Percentiles rank a stretch among this genome's conserved stretches.
These are phyloP conservation scores for Cotesia typhae DNA, from an alignment of 1,140 invertebrate species.

Conservation along the genomic window DNA sequence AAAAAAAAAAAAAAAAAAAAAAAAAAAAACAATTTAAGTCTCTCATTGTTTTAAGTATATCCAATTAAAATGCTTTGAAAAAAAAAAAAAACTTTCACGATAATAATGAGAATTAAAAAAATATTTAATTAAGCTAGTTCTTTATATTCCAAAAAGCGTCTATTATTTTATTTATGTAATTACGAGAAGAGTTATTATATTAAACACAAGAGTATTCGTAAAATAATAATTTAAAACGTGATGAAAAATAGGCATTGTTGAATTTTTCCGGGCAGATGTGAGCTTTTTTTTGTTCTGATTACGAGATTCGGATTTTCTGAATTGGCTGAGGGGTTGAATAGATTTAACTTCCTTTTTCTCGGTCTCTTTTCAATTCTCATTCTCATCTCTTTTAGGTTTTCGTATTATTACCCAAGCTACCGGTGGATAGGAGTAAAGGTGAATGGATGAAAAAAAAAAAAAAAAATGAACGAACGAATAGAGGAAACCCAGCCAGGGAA, in stretches of 20 bases:
- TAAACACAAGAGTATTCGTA: constrained; percentile 37
- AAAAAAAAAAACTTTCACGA: no score
- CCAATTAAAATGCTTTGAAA: no score
- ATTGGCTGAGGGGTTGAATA: constrained; percentile 21
- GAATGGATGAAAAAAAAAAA: constrained; percentile 35
- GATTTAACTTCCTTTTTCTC: constrained; percentile 8
- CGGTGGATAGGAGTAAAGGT: constrained; percentile 21
- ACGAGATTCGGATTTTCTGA: constrained; percentile 18
- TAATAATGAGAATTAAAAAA: no score
- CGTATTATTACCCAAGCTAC: constrained; percentile 32
- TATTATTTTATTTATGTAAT: no score
- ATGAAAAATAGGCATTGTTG: background rate
- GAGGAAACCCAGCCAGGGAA: no score
- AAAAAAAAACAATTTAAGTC: no score
- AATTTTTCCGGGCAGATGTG: constrained; percentile 21
- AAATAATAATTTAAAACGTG: background rate
- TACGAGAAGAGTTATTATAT: constrained; percentile 28
- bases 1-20: no score
- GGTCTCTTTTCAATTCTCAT: background rate
- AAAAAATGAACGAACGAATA: constrained; percentile 33
- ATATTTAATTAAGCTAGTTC: no score
- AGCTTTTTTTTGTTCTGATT: constrained; percentile 18
- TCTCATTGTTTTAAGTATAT: no score
- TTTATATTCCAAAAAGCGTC: no score
- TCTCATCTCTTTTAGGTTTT: constrained; percentile 19